Evolutionary conservation across 2,888 invertebrate species (phyloP).

Genomic region (Caradrina kadenii): DNA sequence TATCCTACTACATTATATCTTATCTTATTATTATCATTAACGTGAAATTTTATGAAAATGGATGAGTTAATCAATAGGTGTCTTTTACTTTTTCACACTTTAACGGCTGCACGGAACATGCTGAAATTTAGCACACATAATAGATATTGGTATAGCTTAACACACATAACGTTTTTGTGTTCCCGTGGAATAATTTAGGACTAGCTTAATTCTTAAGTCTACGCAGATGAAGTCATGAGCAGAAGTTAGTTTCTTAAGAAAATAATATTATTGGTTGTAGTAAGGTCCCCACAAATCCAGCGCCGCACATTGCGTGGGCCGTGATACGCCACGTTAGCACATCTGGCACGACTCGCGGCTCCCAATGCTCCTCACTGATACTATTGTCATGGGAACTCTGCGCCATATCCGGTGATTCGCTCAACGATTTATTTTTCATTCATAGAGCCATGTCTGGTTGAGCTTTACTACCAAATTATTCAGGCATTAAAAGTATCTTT

Average conservation of each 20-base stretch:
- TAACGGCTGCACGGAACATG: too few relatives aligned
- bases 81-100: too few relatives aligned
- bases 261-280: background rate
- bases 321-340: constrained; percentile 78
- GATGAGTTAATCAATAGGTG: too few relatives aligned
- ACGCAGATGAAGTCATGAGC: too few relatives aligned
- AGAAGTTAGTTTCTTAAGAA: background rate
- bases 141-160: too few relatives aligned
- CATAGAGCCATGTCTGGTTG: constrained; percentile 21
- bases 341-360: constrained; percentile 78
- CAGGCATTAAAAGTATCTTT: background rate
- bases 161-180: too few relatives aligned
- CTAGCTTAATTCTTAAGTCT: too few relatives aligned
- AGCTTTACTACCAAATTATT: constrained; percentile 12
- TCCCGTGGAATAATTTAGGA: too few relatives aligned
- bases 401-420: constrained; percentile 75
- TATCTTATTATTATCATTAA: too few relatives aligned
- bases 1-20: too few relatives aligned
- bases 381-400: constrained; percentile 84
- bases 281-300: constrained; percentile 23
- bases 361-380: constrained; percentile 76
- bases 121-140: too few relatives aligned
- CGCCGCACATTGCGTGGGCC: constrained; percentile 74
- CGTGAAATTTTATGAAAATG: too few relatives aligned
- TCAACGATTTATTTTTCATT: constrained; percentile 43